Percentiles rank a stretch among this genome's conserved stretches.
Evolutionary conservation across 2,113 vertebrate genomes (phyloP).

Genomic region (Bubo bubo): DNA sequence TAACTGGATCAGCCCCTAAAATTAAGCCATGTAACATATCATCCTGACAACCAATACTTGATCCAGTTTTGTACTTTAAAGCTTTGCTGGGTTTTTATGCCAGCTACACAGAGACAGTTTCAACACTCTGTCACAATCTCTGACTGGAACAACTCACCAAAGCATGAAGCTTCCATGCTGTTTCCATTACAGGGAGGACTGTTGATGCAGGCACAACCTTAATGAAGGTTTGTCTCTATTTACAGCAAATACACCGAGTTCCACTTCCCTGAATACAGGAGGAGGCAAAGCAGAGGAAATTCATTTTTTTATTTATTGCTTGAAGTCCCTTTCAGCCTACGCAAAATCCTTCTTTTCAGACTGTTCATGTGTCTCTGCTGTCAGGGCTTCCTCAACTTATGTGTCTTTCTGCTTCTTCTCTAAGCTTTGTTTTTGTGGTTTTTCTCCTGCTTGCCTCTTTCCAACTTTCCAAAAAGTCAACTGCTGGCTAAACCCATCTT

Average conservation of each 20-base stretch:
- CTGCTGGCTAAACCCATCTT: neutral
- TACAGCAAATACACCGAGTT: neutral
- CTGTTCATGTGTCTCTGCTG: neutral
- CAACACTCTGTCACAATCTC: neutral
- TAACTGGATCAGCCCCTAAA: neutral
- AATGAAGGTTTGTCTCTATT: neutral
- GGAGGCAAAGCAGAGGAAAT: conserved; percentile 13
- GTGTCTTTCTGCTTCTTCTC: neutral
- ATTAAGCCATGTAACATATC: neutral
- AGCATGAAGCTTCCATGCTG: neutral
- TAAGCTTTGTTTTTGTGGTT: neutral
- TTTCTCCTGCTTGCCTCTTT: neutral
- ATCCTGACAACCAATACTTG: neutral
- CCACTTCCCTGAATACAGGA: neutral
- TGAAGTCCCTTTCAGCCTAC: neutral
- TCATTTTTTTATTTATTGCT: neutral
- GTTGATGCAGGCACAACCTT: neutral
- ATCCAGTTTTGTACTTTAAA: neutral
- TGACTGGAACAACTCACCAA: neutral
- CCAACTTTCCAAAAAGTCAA: neutral
- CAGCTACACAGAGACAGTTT: neutral
- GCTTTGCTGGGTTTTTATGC: neutral
- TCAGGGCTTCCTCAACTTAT: neutral
- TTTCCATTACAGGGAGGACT: neutral
- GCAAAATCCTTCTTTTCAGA: neutral